Conservation (phyloP, 23 tunicate species). For the Styela plicata region DNA sequence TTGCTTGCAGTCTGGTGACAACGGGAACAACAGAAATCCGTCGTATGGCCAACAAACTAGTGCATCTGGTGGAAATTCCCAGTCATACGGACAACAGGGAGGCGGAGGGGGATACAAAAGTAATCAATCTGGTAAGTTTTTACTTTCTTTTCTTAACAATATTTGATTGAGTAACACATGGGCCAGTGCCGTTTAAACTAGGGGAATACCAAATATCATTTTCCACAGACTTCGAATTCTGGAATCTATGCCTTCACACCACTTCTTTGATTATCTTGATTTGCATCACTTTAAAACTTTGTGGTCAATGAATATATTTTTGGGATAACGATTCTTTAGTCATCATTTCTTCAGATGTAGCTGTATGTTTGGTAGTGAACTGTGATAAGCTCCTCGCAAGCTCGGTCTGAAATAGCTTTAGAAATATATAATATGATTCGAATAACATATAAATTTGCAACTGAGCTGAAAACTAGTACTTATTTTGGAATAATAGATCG, state of each 20-base stretch:
- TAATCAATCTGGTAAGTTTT: neutral
- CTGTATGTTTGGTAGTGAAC: neutral
- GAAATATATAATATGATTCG: no score
- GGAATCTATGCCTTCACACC: no score
- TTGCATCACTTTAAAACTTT: no score
- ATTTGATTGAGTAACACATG: no score
- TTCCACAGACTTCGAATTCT: no score
- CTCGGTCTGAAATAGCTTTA: no score
- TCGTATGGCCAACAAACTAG: neutral
- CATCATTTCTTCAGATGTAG: neutral
- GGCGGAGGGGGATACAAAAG: constrained; percentile 5
- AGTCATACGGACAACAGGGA: neutral
- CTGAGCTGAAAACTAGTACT: no score
- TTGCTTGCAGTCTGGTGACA: neutral
- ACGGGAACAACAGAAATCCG: neutral
- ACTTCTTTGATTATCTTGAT: no score
- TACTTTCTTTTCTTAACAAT: no score
- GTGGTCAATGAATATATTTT: neutral
- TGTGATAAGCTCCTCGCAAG: neutral
- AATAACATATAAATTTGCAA: no score
- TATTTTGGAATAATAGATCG: neutral
- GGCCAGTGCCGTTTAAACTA: no score
- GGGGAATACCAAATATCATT: no score
- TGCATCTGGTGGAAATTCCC: neutral
- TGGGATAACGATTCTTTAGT: neutral